Percentiles rank a stretch among this genome's conserved stretches.
Conservation (phyloP, 2,113 vertebrate species). For the Podocnemis expansa region DNA sequence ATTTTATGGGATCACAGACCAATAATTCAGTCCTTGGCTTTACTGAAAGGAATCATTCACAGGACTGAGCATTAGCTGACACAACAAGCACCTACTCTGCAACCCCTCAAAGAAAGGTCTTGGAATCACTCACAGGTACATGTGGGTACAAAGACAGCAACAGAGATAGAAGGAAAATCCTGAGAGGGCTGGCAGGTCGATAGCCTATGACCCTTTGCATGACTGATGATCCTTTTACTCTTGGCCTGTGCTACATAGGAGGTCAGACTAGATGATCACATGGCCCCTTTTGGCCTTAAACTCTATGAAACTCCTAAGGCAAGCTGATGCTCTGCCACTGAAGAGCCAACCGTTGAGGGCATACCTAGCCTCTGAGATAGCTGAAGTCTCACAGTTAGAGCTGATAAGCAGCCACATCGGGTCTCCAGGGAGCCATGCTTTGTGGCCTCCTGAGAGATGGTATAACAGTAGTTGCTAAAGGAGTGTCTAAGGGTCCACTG, state of each 20-base stretch:
- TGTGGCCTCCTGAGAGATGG: neutral
- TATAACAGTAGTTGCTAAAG: neutral
- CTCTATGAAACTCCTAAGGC: neutral
- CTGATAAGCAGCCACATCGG: neutral
- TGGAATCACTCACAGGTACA: accelerated
- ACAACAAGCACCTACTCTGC: conserved; percentile 21
- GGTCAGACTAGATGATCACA: neutral
- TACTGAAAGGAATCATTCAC: conserved; percentile 75
- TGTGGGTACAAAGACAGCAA: neutral
- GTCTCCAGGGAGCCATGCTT: no score
- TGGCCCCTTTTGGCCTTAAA: neutral
- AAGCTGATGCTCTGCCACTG: neutral
- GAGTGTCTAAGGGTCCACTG: neutral
- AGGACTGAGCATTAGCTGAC: conserved; percentile 42
- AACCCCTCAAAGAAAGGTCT: neutral
- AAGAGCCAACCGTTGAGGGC: neutral
- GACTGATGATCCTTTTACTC: neutral
- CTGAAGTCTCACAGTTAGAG: neutral
- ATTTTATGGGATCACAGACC: conserved; percentile 77
- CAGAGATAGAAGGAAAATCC: neutral
- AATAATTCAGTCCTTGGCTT: conserved; percentile 72
- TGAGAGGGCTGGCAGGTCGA: accelerated
- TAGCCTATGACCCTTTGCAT: accelerated
- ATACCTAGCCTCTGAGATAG: neutral
- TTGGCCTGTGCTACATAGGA: neutral